Conservation (phyloP, 2,113 vertebrate genomes). For the Pontoporia blainvillei region DNA sequence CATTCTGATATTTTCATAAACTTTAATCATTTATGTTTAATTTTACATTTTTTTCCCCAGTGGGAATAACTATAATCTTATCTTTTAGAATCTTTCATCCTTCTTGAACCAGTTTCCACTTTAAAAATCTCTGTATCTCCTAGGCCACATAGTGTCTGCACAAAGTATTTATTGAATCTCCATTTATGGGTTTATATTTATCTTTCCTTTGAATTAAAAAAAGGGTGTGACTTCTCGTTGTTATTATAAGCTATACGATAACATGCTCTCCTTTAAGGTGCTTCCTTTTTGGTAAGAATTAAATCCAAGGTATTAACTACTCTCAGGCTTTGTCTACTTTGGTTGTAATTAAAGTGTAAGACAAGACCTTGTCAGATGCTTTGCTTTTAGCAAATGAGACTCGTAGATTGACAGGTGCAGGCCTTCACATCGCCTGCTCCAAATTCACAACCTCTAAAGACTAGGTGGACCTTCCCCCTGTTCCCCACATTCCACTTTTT, state of each 20-base stretch:
- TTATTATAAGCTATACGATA: background rate
- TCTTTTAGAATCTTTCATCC: background rate
- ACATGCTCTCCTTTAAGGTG: background rate
- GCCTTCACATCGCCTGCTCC: background rate
- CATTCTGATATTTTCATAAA: background rate
- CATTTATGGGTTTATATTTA: background rate
- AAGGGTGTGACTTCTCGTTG: background rate
- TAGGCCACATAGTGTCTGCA: background rate
- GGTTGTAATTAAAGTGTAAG: background rate
- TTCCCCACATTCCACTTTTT: background rate
- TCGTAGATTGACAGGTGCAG: background rate
- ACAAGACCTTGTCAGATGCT: background rate
- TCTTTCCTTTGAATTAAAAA: background rate
- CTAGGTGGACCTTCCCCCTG: background rate
- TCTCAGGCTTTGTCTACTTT: background rate
- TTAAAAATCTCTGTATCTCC: background rate
- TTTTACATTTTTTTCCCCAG: background rate
- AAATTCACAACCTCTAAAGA: background rate
- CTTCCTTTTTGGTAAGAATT: background rate
- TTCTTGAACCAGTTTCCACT: background rate
- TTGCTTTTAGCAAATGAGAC: background rate
- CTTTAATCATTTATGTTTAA: background rate
- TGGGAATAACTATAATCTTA: background rate
- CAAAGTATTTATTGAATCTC: background rate
- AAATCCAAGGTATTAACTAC: background rate